phyloP scores from a whole-genome alignment of 1,140 invertebrate species.

The Cecropterus lyciades region DNA sequence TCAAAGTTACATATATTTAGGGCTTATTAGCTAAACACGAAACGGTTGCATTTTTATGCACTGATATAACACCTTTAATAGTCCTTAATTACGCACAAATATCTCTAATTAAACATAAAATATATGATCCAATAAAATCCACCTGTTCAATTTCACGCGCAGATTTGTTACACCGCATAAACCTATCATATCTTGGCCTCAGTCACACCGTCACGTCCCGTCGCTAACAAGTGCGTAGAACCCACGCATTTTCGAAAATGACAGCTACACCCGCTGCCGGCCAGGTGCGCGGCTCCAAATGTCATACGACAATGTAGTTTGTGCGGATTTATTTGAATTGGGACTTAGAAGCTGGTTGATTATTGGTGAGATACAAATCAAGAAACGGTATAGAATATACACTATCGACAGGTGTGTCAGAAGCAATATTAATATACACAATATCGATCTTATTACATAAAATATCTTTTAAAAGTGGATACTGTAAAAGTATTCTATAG shows the following conservation, averaged over 20 bases:
- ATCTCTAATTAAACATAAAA: neutral
- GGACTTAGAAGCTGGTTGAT: neutral
- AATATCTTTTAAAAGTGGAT: no score
- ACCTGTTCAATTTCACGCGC: neutral
- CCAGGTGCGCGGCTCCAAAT: slow-evolving; percentile 28
- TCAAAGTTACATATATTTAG: no score
- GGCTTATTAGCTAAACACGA: no score
- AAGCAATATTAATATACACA: neutral
- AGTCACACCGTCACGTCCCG: slow-evolving; percentile 22
- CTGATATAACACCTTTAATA: no score
- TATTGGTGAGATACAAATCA: no score
- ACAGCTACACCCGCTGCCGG: slow-evolving; percentile 15
- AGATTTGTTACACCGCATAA: neutral
- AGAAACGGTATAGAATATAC: no score
- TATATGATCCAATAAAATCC: neutral
- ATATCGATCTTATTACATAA: no score
- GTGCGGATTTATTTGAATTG: neutral
- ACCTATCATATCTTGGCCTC: slow-evolving; percentile 16
- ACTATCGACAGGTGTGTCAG: no score
- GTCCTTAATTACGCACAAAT: no score
- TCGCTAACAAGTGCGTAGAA: slow-evolving; percentile 28
- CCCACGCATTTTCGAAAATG: slow-evolving; percentile 27
- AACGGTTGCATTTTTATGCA: no score
- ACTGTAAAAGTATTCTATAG: no score
- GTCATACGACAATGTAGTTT: slow-evolving; percentile 20